A percentile compares a stretch with the other conserved stretches of the same genome.
phyloP scores from a whole-genome alignment of 2,888 invertebrate genomes.

The Netelia inedita region DNA sequence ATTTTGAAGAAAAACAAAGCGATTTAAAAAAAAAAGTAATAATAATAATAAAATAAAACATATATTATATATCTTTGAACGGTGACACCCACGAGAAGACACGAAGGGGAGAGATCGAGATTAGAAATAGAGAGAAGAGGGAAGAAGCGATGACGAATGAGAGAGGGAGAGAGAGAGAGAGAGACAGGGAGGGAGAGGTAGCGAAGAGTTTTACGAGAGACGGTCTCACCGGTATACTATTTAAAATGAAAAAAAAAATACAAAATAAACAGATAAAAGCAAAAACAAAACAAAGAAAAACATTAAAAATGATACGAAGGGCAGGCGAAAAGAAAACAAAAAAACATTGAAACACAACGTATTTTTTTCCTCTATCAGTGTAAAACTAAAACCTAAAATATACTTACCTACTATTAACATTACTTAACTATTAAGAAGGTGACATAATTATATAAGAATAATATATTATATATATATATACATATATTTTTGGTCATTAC shows the following conservation, averaged over 20 bases:
- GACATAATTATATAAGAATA: constrained; percentile 84
- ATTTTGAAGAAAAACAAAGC: constrained; percentile 25
- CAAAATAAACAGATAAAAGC: constrained; percentile 75
- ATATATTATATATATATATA: constrained; percentile 83
- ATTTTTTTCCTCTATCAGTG: constrained; percentile 84
- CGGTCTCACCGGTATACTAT: constrained; percentile 67
- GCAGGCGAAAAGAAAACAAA: constrained; percentile 73
- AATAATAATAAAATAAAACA: not conserved
- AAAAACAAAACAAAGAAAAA: constrained; percentile 70
- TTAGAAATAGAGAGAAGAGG: constrained; percentile 21
- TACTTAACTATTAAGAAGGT: constrained; percentile 84
- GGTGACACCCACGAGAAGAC: constrained; percentile 61
- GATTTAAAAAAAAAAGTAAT: constrained; percentile 20
- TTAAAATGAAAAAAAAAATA: constrained; percentile 49
- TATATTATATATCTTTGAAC: constrained; percentile 53
- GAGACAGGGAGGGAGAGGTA: constrained; percentile 12
- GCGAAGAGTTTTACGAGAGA: constrained; percentile 37
- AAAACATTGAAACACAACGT: constrained; percentile 79
- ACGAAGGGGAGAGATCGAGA: constrained; percentile 31
- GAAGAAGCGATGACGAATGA: constrained; percentile 2
- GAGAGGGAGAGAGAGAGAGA: constrained; percentile 21
- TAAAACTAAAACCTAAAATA: constrained; percentile 83
- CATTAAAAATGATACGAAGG: constrained; percentile 73
- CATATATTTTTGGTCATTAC: constrained; percentile 85
- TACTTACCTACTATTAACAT: constrained; percentile 84